Evolutionary conservation across 2,113 vertebrate genomes (phyloP).

Genomic region (Phyllostomus hastatus): DNA sequence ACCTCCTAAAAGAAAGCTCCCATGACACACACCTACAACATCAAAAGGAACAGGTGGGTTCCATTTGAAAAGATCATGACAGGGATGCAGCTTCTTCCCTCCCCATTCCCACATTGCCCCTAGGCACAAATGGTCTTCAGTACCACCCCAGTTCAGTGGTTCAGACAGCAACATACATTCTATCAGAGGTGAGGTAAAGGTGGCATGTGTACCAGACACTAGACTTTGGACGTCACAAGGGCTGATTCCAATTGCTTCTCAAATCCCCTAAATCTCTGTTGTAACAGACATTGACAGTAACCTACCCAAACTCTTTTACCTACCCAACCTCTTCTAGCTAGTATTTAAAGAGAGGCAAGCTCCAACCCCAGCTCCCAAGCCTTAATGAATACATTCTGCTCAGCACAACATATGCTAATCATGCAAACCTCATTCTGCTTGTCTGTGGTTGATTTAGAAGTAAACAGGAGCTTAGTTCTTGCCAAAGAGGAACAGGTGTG

Average conservation of each 20-base stretch:
- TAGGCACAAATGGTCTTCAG: background rate
- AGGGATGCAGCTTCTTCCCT: background rate
- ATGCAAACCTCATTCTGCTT: background rate
- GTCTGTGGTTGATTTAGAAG: background rate
- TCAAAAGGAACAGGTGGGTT: background rate
- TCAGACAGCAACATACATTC: background rate
- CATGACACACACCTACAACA: background rate
- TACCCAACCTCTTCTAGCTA: background rate
- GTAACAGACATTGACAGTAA: background rate
- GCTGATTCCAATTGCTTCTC: background rate
- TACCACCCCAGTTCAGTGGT: background rate
- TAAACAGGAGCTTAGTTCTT: background rate
- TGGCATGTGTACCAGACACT: background rate
- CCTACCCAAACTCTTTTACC: background rate
- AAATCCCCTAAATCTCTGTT: background rate
- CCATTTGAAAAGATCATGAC: background rate
- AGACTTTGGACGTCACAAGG: background rate
- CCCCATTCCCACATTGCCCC: background rate
- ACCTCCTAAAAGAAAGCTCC: background rate
- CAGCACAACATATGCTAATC: background rate
- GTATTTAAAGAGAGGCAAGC: background rate
- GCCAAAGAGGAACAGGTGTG: background rate
- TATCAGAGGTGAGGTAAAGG: background rate
- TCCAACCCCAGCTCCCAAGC: background rate
- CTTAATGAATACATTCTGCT: background rate